Base-by-base conservation (phyloP, 2,113 vertebrate genomes). In the Columbina picui region DNA sequence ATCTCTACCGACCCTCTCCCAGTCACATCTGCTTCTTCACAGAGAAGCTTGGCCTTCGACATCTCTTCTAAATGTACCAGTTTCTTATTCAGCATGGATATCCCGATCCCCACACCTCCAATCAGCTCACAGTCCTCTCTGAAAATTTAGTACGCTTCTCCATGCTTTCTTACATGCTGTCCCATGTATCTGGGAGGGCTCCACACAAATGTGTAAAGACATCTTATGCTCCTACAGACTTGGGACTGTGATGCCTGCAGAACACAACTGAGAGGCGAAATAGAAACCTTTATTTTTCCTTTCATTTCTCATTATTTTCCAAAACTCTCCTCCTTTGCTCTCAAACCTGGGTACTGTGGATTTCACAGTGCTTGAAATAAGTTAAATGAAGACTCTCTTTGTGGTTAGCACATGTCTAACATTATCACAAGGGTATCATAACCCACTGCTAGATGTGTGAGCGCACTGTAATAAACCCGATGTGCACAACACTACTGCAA, bases 381-480 rank as follows among this genome's bases (percentile, higher is more conserved):
- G 29, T 53, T 18, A 53, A 49, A 16, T 10, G 19, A 71, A 59
- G 57, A 34, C 10, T 55, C 22, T 32, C 71, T 59, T 25, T 61
- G 41, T 30, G 52, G 32, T 63, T 17, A 34, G 38, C 47, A 39
- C 13, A 30, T 4, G 1, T 4, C 1, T 19, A 65, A 16, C 15
- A 10, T 32, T 5, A 60, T 6, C 52, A 32, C 55, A 78, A 13
- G 0, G 0, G 25, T 4, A 47, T 26, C 53, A 43, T 50, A 41
- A 63, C 22, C 60, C 59, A 56, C 13, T 9, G 34, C 19, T 14
- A 36, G 41, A 84, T 18, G 7, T 3, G 12, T 2, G 5, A 82
- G 52, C 0, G 1, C 17, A 26, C 0, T 21, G 12, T n/a, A 36
- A 36, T 15, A 83, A 67, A 25, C 17, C 26, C 4, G 14, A 85